These are phyloP conservation scores for Tetanocera ferruginea DNA, from an alignment of 2,888 invertebrate species.

Conservation along the genomic window DNA sequence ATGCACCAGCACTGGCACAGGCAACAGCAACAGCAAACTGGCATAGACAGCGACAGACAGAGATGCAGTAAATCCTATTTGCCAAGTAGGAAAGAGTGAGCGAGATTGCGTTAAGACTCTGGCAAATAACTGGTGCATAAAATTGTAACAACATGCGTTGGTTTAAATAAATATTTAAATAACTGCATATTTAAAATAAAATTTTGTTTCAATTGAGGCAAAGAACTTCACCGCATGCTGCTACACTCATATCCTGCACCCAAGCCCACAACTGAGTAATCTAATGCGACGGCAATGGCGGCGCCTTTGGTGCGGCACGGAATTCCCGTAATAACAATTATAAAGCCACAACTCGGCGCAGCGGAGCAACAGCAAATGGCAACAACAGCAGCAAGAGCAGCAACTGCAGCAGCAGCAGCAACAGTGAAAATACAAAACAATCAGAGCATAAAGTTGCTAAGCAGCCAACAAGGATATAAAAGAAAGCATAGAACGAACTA, in stretches of 20 bases:
- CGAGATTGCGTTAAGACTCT: background rate
- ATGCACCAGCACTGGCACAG: conserved; percentile 49
- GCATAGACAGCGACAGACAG: background rate
- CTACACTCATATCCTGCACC: background rate
- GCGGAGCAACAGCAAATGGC: background rate
- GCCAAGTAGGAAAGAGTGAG: background rate
- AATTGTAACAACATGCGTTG: conserved; percentile 31
- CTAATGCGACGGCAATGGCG: background rate
- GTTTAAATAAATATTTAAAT: conserved; percentile 53
- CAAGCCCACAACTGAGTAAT: background rate
- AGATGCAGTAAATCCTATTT: background rate
- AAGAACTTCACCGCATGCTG: background rate
- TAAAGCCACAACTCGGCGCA: conserved; percentile 18
- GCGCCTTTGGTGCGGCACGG: background rate
- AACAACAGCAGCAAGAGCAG: background rate
- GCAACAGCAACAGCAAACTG: conserved; percentile 28
- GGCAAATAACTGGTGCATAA: conserved; percentile 26
- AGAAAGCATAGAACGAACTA: background rate
- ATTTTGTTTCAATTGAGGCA: conserved; percentile 42
- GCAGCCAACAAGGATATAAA: background rate
- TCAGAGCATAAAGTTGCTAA: conserved; percentile 29
- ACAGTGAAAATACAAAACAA: conserved; percentile 15
- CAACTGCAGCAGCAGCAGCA: background rate
- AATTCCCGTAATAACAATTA: conserved; percentile 27
- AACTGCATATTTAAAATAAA: conserved; percentile 57